A percentile compares a stretch with the other conserved stretches of the same genome.
These are phyloP conservation scores for Craniophora ligustri DNA, from an alignment of 2,888 invertebrate species.

Conservation along the genomic window DNA sequence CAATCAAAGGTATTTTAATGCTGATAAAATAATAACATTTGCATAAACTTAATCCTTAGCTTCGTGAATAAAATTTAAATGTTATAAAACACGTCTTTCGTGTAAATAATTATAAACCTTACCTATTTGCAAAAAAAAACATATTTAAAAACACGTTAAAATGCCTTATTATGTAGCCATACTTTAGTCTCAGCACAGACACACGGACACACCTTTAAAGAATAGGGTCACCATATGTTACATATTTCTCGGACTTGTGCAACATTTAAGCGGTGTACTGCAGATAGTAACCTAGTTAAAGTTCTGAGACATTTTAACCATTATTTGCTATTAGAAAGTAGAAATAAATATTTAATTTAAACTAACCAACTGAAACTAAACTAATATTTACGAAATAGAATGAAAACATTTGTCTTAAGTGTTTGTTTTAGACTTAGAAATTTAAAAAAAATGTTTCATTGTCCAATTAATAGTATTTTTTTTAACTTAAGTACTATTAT, in stretches of 20 bases:
- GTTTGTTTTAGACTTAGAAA: no score
- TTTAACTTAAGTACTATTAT: no score
- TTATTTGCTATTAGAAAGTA: conserved; percentile 5
- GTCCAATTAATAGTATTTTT: no score
- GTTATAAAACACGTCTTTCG: not conserved
- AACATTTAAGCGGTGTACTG: conserved; percentile 8
- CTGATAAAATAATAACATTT: no score
- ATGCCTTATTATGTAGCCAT: not conserved
- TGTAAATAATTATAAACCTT: not conserved
- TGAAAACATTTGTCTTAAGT: no score
- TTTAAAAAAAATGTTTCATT: no score
- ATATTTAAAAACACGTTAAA: not conserved
- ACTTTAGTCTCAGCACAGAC: conserved; percentile 16
- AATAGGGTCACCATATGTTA: conserved; percentile 53
- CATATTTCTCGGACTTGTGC: conserved; percentile 24
- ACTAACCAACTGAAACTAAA: not conserved
- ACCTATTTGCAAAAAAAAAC: not conserved
- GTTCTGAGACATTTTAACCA: not conserved
- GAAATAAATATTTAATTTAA: not conserved
- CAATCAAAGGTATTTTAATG: no score
- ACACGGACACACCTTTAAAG: conserved; percentile 20
- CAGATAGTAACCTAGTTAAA: conserved; percentile 14
- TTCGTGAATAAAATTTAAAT: not conserved
- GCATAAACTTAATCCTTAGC: no score
- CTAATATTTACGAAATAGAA: no score